phyloP scores from a whole-genome alignment of 1,140 invertebrate genomes.

The Platyscapa corneri region DNA sequence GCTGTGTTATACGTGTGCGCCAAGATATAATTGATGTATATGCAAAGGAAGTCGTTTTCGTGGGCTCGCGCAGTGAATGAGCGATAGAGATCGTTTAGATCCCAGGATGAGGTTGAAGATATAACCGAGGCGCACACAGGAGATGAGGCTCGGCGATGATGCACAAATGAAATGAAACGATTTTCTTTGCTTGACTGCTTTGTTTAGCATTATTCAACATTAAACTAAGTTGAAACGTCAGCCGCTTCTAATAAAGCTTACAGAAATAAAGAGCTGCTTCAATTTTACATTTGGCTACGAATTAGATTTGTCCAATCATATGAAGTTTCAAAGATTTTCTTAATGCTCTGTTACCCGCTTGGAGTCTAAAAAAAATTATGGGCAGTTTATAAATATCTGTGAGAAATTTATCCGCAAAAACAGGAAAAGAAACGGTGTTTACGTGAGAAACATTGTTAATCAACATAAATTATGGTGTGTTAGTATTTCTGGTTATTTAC shows the following conservation, averaged over 20 bases:
- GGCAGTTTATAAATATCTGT: neutral
- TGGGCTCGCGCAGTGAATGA: slow-evolving; percentile 44
- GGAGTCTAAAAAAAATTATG: neutral
- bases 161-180: neutral
- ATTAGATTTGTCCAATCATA: no score
- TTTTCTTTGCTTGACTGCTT: slow-evolving; percentile 20
- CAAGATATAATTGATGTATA: slow-evolving; percentile 66
- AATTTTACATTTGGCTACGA: neutral
- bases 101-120: slow-evolving; percentile 58
- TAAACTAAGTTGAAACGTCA: neutral
- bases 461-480: neutral
- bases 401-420: neutral
- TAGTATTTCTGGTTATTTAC: no score
- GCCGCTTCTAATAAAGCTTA: neutral
- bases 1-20: slow-evolving; percentile 52
- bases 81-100: slow-evolving; percentile 52
- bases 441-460: neutral
- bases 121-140: neutral
- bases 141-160: neutral
- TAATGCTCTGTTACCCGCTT: neutral
- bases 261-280: neutral
- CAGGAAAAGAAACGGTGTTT: neutral
- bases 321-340: no score
- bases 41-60: slow-evolving; percentile 71
- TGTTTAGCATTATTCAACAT: neutral